Conservation (phyloP, 2,113 vertebrate genomes). For the Ardeotis arabs region DNA sequence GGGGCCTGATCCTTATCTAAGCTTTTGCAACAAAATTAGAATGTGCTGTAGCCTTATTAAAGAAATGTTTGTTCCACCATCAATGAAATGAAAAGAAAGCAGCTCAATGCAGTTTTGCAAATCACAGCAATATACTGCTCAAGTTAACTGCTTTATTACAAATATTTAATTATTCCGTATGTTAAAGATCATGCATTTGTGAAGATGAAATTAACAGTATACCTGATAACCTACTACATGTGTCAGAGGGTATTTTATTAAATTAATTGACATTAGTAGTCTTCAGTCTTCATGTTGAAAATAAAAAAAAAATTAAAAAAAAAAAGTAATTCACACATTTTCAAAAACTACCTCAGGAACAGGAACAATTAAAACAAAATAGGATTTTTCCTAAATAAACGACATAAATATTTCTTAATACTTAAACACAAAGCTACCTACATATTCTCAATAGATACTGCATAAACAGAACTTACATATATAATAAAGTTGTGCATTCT, state of each 20-base stretch:
- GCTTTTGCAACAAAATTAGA: slow-evolving; percentile 85
- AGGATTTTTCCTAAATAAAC: background rate
- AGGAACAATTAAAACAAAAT: background rate
- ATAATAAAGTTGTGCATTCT: background rate
- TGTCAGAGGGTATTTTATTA: background rate
- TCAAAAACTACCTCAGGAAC: background rate
- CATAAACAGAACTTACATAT: background rate
- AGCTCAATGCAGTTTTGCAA: slow-evolving; percentile 78
- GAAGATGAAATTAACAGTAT: slow-evolving; percentile 62
- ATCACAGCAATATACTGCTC: slow-evolving; percentile 76
- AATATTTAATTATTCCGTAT: slow-evolving; percentile 77
- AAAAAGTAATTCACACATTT: background rate
- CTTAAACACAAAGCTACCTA: background rate
- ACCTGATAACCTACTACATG: slow-evolving; percentile 49
- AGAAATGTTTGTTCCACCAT: slow-evolving; percentile 90
- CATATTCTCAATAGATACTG: background rate
- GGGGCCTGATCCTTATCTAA: slow-evolving; percentile 88
- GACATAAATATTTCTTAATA: background rate
- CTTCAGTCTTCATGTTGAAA: background rate
- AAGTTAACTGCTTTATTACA: slow-evolving; percentile 79
- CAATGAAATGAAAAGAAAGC: slow-evolving; percentile 82
- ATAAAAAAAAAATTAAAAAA: background rate
- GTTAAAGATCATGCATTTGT: slow-evolving; percentile 68
- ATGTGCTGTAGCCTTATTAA: slow-evolving; percentile 86
- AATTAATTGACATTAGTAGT: background rate